These are phyloP conservation scores for Morinoia aosen DNA, from an alignment of 2,888 invertebrate species.

Conservation along the genomic window DNA sequence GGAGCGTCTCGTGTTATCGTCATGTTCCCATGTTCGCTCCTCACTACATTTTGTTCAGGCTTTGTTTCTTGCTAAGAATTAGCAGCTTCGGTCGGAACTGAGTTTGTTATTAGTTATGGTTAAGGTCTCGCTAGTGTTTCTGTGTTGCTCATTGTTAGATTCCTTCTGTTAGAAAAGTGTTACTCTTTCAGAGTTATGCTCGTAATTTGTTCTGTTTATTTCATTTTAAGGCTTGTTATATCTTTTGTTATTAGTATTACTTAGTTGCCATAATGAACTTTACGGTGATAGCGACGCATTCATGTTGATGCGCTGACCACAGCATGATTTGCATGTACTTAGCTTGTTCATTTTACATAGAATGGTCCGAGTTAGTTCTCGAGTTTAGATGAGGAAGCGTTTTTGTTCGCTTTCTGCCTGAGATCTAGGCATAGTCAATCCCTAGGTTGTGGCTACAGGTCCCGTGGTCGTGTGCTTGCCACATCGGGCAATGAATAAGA, in stretches of 20 bases:
- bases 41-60: neutral
- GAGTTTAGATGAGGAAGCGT: neutral
- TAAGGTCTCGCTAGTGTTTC: neutral
- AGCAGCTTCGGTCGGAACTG: neutral
- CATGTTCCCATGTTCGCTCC: neutral
- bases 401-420: neutral
- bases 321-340: neutral
- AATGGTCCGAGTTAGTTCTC: neutral
- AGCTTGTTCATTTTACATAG: neutral
- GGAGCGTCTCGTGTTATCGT: neutral
- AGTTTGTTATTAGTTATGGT: neutral
- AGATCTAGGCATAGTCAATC: neutral
- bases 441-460: neutral
- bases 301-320: neutral
- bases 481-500: no score
- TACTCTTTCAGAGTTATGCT: neutral
- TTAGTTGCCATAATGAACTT: neutral
- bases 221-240: neutral
- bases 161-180: neutral
- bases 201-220: neutral
- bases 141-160: neutral
- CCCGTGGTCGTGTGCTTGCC: neutral
- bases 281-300: neutral
- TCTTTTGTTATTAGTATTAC: neutral
- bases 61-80: neutral